phyloP scores from a whole-genome alignment of 1,140 invertebrate genomes.

The Achatina immaculata region DNA sequence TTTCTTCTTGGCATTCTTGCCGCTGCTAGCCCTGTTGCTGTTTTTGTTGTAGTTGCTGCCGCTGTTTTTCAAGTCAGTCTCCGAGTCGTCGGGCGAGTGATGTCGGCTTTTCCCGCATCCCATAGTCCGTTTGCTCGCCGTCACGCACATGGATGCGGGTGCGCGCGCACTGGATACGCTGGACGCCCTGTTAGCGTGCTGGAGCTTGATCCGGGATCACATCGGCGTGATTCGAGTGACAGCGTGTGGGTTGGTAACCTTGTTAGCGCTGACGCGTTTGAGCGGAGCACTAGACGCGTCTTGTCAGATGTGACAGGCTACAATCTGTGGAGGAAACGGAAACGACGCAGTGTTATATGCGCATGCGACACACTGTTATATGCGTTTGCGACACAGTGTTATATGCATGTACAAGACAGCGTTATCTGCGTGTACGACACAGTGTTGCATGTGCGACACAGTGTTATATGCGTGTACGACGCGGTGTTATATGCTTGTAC shows the following conservation, averaged over 20 bases:
- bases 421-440: too few species aligned
- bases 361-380: too few species aligned
- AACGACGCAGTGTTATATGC: too few species aligned
- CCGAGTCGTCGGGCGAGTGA: conserved; percentile 26
- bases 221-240: neutral
- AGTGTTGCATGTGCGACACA: too few species aligned
- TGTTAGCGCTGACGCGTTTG: neutral
- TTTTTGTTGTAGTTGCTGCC: conserved; percentile 1
- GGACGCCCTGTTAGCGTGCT: neutral
- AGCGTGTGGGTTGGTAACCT: neutral
- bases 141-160: conserved; percentile 32
- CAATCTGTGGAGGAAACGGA: too few species aligned
- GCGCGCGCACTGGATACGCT: neutral
- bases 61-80: conserved; percentile 34
- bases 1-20: conserved; percentile 25
- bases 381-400: too few species aligned
- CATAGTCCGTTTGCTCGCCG: conserved; percentile 24
- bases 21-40: neutral
- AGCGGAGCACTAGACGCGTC: neutral
- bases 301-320: neutral
- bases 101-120: conserved; percentile 38
- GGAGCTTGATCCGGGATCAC: neutral
- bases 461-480: too few species aligned
- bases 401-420: too few species aligned
- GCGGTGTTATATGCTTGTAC: too few species aligned